Evolutionary conservation across 2,797 vertebrate species (phyloP), one percentile per base, ranked within the genome.

Genomic region (Microcaecilia unicolor): DNA sequence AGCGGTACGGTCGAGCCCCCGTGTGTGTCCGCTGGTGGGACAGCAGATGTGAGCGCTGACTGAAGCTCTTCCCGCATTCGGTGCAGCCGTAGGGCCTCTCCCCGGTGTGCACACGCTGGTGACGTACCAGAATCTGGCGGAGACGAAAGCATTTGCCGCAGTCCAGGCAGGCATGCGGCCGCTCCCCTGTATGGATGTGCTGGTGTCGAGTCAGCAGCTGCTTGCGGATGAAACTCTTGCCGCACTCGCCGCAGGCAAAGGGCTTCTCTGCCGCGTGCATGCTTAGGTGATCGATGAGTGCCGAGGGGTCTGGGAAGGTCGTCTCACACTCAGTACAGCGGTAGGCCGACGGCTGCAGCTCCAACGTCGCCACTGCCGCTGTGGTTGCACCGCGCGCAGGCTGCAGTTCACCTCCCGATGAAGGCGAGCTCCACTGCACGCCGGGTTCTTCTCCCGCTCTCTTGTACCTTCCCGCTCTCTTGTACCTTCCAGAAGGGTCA

Each of bases 141-240:
- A 37, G 45, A 5, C 37, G 48, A 32, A 49, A 55, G 6, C 41
- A 31, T 31, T 49, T 55, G 2, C 41, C 41, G 19, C 51, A 55
- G 7, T 40, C 28, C 13, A 43, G 20, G 24, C 51, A 55, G 15
- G 27, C 35, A 28, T 30, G 48, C 5, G 35, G 51, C 8, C 41
- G 33, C 25, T 55, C 51, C 23, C 51, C 46, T 9, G 45, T 48
- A 37, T 55, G 51, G 9, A 44, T 44, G 9, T 51, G 18, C 12
- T 49, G 48, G 26, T 55, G 51, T 4, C 44, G 29, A 11, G 39
- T 41, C 16, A 55, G 27, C 8, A 47, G 36, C 8, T 40, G 18
- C 23, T 38, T 48, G 10, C 35, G 39, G 13, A 44, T 55, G 18
- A 55, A 55, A 8, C 45, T 37, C 32, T 34, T 41, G 3, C 45